Evolutionary conservation across 2,797 vertebrate genomes (phyloP).

Genomic region (Craterocephalus amniculus): DNA sequence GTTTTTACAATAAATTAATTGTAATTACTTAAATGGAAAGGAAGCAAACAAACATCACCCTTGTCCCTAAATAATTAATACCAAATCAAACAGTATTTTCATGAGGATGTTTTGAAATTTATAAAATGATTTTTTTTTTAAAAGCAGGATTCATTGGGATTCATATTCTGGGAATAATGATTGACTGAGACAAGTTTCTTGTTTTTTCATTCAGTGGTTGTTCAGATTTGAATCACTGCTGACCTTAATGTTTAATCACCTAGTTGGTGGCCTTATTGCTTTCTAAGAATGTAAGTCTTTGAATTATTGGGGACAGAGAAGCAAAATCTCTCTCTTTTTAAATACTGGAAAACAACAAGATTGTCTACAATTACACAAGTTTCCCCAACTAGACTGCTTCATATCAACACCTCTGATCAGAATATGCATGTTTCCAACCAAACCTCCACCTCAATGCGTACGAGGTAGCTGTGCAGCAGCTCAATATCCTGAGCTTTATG

Average conservation of each 20-base stretch:
- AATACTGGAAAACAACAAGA: not conserved
- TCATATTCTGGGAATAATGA: not conserved
- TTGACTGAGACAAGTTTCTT: not conserved
- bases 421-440: conserved; percentile 13
- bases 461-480: conserved; percentile 2
- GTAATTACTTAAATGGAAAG: not conserved
- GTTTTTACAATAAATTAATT: not conserved
- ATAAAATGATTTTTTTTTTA: no score
- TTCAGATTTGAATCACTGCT: not conserved
- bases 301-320: no score
- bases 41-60: not conserved
- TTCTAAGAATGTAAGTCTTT: not conserved
- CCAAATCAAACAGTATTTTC: not conserved
- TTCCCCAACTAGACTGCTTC: not conserved
- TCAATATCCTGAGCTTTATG: conserved; percentile 17
- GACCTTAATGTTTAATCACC: no score
- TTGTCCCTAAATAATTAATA: not conserved
- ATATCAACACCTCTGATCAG: conserved; percentile 19
- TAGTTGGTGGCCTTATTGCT: not conserved
- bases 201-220: not conserved
- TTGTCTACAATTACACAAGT: not conserved
- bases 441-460: not conserved
- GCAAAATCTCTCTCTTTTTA: not conserved
- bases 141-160: not conserved
- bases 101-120: not conserved